Base-by-base conservation (phyloP, 2,797 vertebrate genomes). In the Potorous gilbertii region DNA sequence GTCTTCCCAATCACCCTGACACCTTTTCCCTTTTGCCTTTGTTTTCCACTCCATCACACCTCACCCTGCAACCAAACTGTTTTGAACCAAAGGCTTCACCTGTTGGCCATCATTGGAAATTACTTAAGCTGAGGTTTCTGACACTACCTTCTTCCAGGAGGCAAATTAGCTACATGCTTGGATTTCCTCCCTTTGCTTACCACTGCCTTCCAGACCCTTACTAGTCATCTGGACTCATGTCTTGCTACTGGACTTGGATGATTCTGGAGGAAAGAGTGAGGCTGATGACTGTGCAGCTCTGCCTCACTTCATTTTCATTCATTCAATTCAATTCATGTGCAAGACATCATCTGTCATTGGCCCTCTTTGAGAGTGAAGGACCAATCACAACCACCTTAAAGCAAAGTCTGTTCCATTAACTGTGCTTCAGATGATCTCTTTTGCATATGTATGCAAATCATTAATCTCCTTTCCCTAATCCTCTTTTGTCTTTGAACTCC, bases 61-160 rank as follows among this genome's bases (percentile, higher is more conserved):
- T 91, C 40, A 91, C 18, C n/a, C 28, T 59, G 92, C 96, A 96
- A 96, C 96, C 92, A 95, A 95, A 93, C 97, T 96, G 97, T 81
- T 90, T 90, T 59, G 66, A n/a, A 50, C 55, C 59, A 56, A 90
- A 29, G 21, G 56, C 50, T 74, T 91, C 91, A 56, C 66, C 93
- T 94, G 31, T 91, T 93, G 95, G 93, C 34, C n/a, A 90, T 55
- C 54, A 21, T 62, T 27, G 34, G 91, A 90, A 91, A 95, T 54
- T 28, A 0, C 46, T 66, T 27, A 40, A 46, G 4, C 62, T 66
- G 34, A 66, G 34, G 62, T 16, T 66, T 66, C 13, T 16, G 62
- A n/a, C 62, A 66, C 62, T 74, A 40, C 34, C 9, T 16, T 40
- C n/a, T 74, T 74, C 16, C 3, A 21, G 40, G 8, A 81, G 9